Conservation (phyloP, 2,888 invertebrate genomes). For the Callinectes sapidus region DNA sequence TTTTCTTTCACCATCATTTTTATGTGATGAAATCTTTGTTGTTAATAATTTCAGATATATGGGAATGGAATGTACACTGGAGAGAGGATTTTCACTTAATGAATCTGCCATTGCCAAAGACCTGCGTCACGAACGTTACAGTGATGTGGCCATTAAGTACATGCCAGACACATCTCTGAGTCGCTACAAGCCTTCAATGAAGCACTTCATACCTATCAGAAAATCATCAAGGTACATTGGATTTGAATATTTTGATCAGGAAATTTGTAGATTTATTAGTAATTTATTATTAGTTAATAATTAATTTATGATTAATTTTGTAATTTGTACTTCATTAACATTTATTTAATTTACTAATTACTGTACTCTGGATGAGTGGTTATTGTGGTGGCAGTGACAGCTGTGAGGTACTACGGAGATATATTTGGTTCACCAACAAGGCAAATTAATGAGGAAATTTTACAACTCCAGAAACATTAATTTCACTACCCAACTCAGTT, state of each 20-base stretch:
- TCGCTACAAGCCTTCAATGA: slow-evolving; percentile 65
- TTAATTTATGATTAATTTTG: not conserved
- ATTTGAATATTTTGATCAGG: not conserved
- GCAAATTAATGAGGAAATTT: no score
- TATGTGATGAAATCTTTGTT: not conserved
- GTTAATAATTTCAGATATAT: slow-evolving; percentile 67
- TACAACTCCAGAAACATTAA: no score
- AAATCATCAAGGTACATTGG: slow-evolving; percentile 61
- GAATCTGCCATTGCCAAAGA: slow-evolving; percentile 64
- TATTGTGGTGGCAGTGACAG: no score
- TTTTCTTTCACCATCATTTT: not conserved
- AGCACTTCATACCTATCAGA: slow-evolving; percentile 71
- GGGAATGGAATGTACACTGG: slow-evolving; percentile 72
- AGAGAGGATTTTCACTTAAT: slow-evolving; percentile 71
- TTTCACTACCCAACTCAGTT: no score
- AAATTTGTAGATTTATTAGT: not conserved
- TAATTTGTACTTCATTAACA: no score
- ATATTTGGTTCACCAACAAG: not conserved
- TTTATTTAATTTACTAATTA: no score
- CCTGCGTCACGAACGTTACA: slow-evolving; percentile 61
- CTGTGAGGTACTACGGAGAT: not conserved
- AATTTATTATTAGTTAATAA: not conserved
- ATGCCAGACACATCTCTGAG: slow-evolving; percentile 53
- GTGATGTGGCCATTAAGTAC: slow-evolving; percentile 69
- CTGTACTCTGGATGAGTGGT: no score